Evolutionary conservation across 2,113 vertebrate species (phyloP).

Genomic region (Sinocyclocheilus rhinocerous): DNA sequence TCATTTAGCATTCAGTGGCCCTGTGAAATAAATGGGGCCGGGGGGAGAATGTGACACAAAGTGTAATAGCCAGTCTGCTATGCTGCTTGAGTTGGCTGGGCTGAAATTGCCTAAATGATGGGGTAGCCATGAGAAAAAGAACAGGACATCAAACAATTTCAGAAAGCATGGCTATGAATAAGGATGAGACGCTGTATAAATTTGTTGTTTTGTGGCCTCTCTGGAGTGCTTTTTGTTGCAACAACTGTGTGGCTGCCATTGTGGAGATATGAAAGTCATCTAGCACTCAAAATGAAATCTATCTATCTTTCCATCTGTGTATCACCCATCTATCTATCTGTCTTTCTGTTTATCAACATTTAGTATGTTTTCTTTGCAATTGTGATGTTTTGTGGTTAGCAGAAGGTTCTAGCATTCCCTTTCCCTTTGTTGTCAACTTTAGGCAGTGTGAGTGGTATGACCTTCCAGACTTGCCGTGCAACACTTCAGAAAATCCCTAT

Average conservation of each 20-base stretch:
- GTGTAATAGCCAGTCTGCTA: constrained; percentile 59
- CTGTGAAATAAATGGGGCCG: constrained; percentile 61
- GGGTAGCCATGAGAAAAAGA: constrained; percentile 33
- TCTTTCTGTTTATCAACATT: neutral
- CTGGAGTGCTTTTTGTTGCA: neutral
- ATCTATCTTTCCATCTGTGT: neutral
- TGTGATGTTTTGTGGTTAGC: neutral
- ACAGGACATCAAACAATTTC: constrained; percentile 46
- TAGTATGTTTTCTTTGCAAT: neutral
- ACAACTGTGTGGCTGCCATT: neutral
- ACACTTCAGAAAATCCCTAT: constrained; percentile 11
- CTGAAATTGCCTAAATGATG: constrained; percentile 50
- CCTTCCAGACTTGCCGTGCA: constrained; percentile 5
- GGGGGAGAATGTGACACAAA: constrained; percentile 63
- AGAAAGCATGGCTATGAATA: constrained; percentile 38
- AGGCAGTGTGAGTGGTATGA: constrained; percentile 55
- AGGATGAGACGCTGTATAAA: constrained; percentile 35
- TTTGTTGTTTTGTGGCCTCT: neutral
- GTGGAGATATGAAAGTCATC: neutral
- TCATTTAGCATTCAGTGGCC: constrained; percentile 63
- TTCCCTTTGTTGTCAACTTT: constrained; percentile 22
- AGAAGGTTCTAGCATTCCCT: neutral
- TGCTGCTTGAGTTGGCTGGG: constrained; percentile 13
- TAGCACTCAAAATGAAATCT: neutral
- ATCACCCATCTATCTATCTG: neutral